Percentiles rank a stretch among this genome's conserved stretches.
These are phyloP conservation scores for Triplophysa rosa DNA, from an alignment of 2,113 vertebrate species.

Conservation along the genomic window DNA sequence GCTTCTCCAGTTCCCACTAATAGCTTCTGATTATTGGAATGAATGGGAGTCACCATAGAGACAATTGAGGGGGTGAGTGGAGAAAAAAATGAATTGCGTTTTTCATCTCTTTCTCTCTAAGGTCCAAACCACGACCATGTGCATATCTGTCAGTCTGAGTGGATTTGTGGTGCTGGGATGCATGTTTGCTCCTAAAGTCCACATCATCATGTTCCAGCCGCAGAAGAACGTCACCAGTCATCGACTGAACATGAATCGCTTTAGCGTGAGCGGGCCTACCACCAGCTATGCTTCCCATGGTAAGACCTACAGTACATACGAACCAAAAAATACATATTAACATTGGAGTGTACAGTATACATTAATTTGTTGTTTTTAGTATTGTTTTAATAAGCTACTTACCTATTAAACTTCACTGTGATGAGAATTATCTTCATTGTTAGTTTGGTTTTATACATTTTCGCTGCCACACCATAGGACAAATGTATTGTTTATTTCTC, in stretches of 20 bases:
- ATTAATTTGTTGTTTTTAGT: too few species aligned
- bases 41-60: conserved; percentile 41
- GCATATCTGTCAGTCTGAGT: conserved; percentile 97
- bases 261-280: conserved; percentile 92
- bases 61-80: conserved; percentile 33
- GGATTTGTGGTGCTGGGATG: conserved; percentile 97
- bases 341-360: too few species aligned
- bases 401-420: too few species aligned
- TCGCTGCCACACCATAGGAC: too few species aligned
- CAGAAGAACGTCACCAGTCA: conserved; percentile 98
- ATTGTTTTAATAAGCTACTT: too few species aligned
- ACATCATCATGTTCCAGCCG: conserved; percentile 97
- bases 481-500: too few species aligned
- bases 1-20: conserved; percentile 29
- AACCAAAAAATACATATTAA: not conserved
- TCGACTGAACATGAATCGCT: conserved; percentile 93
- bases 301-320: conserved; percentile 68
- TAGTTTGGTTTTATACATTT: too few species aligned
- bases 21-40: conserved; percentile 51
- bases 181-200: conserved; percentile 96
- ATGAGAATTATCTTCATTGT: too few species aligned
- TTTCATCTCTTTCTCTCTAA: conserved; percentile 61
- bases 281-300: conserved; percentile 89
- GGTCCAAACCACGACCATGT: conserved; percentile 99
- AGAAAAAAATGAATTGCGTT: conserved; percentile 18